A percentile compares a stretch with the other conserved stretches of the same genome.
Conservation (phyloP, 2,888 invertebrate species). For the Perdita meconis region DNA sequence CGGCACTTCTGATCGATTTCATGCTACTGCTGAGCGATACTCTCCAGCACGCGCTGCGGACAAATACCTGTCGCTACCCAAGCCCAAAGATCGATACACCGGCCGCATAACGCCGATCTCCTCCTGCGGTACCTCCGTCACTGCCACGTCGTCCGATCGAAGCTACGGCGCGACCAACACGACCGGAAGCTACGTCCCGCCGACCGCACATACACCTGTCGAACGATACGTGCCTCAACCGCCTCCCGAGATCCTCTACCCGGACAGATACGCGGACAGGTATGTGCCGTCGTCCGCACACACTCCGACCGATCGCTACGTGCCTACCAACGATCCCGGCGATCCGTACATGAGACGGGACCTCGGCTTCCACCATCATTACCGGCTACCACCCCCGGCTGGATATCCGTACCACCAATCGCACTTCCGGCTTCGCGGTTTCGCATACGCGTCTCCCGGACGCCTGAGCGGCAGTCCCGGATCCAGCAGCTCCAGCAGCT, state of each 20-base stretch:
- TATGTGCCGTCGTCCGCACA: conserved; percentile 90
- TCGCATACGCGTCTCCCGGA: conserved; percentile 82
- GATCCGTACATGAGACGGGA: conserved; percentile 87
- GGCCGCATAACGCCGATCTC: conserved; percentile 67
- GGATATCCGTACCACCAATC: conserved; percentile 78
- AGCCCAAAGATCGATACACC: conserved; percentile 81
- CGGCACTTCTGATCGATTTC: conserved; percentile 74
- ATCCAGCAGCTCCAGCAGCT: conserved; percentile 85
- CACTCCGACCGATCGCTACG: conserved; percentile 90
- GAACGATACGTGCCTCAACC: conserved; percentile 89
- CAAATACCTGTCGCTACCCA: conserved; percentile 81
- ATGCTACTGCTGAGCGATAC: conserved; percentile 77
- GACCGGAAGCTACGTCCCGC: conserved; percentile 86
- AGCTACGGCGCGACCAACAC: conserved; percentile 70
- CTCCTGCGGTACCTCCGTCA: conserved; percentile 55
- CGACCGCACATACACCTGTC: conserved; percentile 90
- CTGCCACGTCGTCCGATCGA: conserved; percentile 72
- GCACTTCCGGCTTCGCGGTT: conserved; percentile 81
- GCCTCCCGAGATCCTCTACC: conserved; percentile 82
- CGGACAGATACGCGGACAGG: conserved; percentile 84
- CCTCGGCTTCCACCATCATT: conserved; percentile 86
- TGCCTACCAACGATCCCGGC: conserved; percentile 85
- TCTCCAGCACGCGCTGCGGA: conserved; percentile 79
- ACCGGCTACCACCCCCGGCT: conserved; percentile 85
- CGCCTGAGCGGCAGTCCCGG: conserved; percentile 84